Evolutionary conservation across 2,113 vertebrate genomes (phyloP), one percentile per base, ranked within the genome.

Genomic region (Phalacrocorax pelagicus): DNA sequence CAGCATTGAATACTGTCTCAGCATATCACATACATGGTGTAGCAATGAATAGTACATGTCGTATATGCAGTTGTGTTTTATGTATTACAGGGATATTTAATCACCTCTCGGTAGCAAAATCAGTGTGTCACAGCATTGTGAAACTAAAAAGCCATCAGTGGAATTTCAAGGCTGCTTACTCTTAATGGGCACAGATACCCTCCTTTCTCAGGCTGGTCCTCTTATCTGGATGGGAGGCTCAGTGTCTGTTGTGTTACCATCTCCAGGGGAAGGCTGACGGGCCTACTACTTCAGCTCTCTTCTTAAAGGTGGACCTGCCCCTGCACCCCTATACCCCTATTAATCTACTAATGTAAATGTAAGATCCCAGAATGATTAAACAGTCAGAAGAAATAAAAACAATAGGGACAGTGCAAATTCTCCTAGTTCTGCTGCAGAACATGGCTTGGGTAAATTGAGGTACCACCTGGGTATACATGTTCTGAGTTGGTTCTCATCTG

Each of bases 391-490:
- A 75, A 36, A 21, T 32, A 38, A 67, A 69, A 67, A 1, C 23
- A 26, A 5, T 46, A 6, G 5, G 11, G 22, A 17, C 3, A 34
- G 23, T 12, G 3, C n/a, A 69, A 13, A 22, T 78, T 74, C 7
- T 69, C 10, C 38, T 65, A 42, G 29, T 36, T 81, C n/a, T 86
- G 18, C 38, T 65, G 8, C 62, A 77, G 66, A 65, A 85, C 23
- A 13, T 14, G 17, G 4, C 27, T 85, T 87, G 36, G 6, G 32
- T 80, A 81, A 81, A 27, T 71, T 49, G 54, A 66, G 7, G 9
- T 69, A 7, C 11, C 15, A 23, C 3, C 34, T 17, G 5, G 15
- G 7, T 54, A 15, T 80, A 0, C 0, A 0, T 32, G 10, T 81
- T 61, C 18, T 59, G 49, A 49, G 32, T 32, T 55, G 6, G 47